Base-by-base conservation (phyloP, 2,113 vertebrate species). In the Seriola dumerili region DNA sequence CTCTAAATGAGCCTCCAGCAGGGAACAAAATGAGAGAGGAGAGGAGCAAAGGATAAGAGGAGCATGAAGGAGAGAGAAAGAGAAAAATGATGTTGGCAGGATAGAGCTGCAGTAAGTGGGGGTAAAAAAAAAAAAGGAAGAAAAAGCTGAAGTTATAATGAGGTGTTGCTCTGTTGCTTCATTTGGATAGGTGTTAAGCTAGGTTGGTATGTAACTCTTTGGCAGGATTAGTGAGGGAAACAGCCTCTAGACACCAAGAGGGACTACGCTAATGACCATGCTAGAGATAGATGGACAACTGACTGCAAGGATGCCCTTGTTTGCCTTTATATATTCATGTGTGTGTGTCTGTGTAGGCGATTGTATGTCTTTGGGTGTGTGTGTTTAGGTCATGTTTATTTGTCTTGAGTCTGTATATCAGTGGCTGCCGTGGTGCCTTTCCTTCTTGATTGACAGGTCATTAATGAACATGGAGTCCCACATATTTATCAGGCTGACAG, bases 1-100 rank as follows among this genome's bases (percentile, higher is more conserved):
- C 73, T 71, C 66, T 88, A 89, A 91, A 91, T 92, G 90, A 91
- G 81, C 62, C 48, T 81, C 84, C 76, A 70, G 84, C 46, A 65
- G 70, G 79, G 69, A 81, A 65, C 73, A 80, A 78, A 85, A 92
- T 85, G 73, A 85, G 78, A 78, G 55, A 72, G 50, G 75, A 72
- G 85, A 86, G 72, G 46, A 61, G 61, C 34, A 44, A 68, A 70
- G 65, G 50, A 71, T 55, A 61, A 68, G 65, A 55, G 58, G 54
- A 54, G 38, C 40, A 46, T 67, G 52, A 52, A 59, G 36, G 55
- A 59, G 38, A 55, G 32, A 76, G 34, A 13, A 34, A 17, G 36
- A 73, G 34, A 48, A 34, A 55, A 48, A 62, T 17, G 69, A 82
- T 78, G 48, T 77, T 82, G 75, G 70, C 66, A 65, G 70, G 52